These are phyloP conservation scores for Antitype chi DNA, from an alignment of 2,888 invertebrate species.

Conservation along the genomic window DNA sequence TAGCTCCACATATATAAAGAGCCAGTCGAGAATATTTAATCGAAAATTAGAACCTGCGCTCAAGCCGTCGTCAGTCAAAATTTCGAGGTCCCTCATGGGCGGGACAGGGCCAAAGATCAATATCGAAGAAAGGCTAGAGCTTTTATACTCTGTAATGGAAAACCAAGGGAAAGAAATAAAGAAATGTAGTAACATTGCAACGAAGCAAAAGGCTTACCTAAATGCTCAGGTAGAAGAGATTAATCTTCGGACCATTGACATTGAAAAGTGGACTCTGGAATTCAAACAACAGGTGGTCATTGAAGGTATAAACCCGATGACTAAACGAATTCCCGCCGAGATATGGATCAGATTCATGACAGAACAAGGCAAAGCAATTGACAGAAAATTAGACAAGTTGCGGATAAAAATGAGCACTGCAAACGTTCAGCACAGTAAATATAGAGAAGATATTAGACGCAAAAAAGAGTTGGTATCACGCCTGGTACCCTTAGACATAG, in stretches of 20 bases:
- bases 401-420: slow-evolving; percentile 89
- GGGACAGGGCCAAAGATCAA: slow-evolving; percentile 85
- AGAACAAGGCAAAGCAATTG: slow-evolving; percentile 89
- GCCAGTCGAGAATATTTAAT: background rate
- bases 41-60: background rate
- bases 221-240: slow-evolving; percentile 90
- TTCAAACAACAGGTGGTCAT: slow-evolving; percentile 89
- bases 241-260: slow-evolving; percentile 85
- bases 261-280: slow-evolving; percentile 82
- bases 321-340: slow-evolving; percentile 91
- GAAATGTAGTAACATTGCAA: slow-evolving; percentile 74
- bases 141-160: slow-evolving; percentile 86
- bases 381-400: slow-evolving; percentile 90
- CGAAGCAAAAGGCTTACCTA: slow-evolving; percentile 80
- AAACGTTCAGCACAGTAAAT: slow-evolving; percentile 87
- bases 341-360: slow-evolving; percentile 90
- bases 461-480: slow-evolving; percentile 14
- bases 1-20: background rate
- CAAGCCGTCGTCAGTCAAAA: slow-evolving; percentile 68
- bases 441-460: slow-evolving; percentile 85
- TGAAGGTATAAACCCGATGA: slow-evolving; percentile 89
- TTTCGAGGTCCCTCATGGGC: slow-evolving; percentile 79
- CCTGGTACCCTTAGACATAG: slow-evolving; percentile 89
- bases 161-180: slow-evolving; percentile 77
- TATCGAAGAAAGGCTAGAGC: slow-evolving; percentile 86